These are phyloP conservation scores for Proteles cristata DNA, from an alignment of 2,113 vertebrate genomes.

Conservation along the genomic window DNA sequence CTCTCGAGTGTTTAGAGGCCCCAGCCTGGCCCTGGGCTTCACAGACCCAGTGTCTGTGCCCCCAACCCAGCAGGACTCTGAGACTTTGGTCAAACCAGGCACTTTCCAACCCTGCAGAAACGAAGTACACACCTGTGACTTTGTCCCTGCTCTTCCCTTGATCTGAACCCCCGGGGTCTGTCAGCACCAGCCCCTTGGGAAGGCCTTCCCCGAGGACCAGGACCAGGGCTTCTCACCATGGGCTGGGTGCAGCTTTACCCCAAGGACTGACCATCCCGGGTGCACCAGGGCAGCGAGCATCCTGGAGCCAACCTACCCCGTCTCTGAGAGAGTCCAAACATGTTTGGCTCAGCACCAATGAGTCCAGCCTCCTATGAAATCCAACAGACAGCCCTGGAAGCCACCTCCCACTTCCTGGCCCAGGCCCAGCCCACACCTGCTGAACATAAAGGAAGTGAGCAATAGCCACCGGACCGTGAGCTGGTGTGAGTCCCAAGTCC, in stretches of 20 bases:
- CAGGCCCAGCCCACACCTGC: not conserved
- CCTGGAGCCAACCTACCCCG: not conserved
- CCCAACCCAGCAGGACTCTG: not conserved
- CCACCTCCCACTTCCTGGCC: not conserved
- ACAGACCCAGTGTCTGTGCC: not conserved
- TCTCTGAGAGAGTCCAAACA: not conserved
- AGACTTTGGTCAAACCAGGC: not conserved
- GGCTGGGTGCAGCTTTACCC: rapidly evolving
- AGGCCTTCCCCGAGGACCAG: not conserved
- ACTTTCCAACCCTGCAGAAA: not conserved
- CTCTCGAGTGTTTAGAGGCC: not conserved
- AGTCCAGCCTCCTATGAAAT: not conserved
- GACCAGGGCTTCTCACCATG: not conserved
- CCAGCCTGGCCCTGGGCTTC: not conserved
- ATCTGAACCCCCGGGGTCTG: not conserved
- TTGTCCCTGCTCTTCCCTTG: not conserved
- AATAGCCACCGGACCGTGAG: not conserved
- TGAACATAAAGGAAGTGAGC: not conserved
- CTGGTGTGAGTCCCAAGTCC: not conserved
- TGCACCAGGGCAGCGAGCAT: not conserved
- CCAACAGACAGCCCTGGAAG: not conserved
- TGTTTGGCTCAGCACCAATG: not conserved
- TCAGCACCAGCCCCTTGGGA: no score
- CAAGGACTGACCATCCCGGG: not conserved
- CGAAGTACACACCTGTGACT: not conserved